A percentile compares a stretch with the other conserved stretches of the same genome.
Conservation (phyloP, 2,113 vertebrate species). For the Periophthalmodon schlosseri region DNA sequence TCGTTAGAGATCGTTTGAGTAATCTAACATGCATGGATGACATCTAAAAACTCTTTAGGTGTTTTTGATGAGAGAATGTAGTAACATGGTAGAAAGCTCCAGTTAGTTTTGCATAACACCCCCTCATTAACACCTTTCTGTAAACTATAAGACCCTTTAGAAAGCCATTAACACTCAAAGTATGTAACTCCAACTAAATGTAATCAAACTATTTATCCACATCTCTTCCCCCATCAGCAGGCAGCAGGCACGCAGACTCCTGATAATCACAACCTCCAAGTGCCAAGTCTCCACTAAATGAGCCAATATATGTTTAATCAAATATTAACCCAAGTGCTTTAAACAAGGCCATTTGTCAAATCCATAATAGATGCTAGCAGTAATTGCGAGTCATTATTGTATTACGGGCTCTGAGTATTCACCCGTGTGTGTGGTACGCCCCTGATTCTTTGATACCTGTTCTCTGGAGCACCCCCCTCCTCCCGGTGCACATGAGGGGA, state of each 20-base stretch:
- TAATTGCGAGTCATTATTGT: not conserved
- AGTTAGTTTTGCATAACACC: too few relatives aligned
- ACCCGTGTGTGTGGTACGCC: conserved; percentile 28
- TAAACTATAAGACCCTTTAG: too few relatives aligned
- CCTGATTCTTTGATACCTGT: conserved; percentile 67
- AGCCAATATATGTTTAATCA: not conserved
- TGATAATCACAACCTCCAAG: not conserved
- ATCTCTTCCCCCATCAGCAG: not conserved
- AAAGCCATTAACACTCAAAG: too few relatives aligned
- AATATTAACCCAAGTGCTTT: not conserved
- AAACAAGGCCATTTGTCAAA: conserved; percentile 4
- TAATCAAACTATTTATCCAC: too few relatives aligned
- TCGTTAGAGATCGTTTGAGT: too few relatives aligned
- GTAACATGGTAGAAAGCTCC: too few relatives aligned
- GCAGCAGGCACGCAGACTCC: not conserved
- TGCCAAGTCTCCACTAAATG: not conserved
- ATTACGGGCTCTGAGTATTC: not conserved
- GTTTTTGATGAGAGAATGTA: too few relatives aligned
- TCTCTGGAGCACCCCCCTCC: conserved; percentile 32
- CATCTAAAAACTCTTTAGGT: too few relatives aligned
- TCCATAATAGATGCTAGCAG: not conserved
- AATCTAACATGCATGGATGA: too few relatives aligned
- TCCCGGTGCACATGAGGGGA: not conserved
- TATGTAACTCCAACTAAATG: too few relatives aligned
- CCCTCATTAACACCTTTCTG: too few relatives aligned